Percentiles rank a stretch among this genome's conserved stretches.
phyloP scores from a whole-genome alignment of 2,888 invertebrate genomes.

The Agrilus mali region DNA sequence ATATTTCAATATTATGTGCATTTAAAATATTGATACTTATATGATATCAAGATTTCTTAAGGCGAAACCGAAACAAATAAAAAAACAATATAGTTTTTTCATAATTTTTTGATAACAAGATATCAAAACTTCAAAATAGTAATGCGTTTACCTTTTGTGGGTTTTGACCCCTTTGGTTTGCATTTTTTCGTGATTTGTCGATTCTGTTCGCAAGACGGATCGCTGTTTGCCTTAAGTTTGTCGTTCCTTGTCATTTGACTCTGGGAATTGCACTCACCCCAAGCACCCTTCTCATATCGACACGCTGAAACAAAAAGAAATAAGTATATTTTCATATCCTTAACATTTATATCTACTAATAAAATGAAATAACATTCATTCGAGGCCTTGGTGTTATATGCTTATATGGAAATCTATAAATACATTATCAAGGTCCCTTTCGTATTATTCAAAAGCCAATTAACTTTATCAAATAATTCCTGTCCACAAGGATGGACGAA shows the following conservation, averaged over 20 bases:
- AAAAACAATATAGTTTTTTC: too few relatives aligned
- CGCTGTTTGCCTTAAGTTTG: slow-evolving; percentile 69
- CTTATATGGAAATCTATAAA: too few relatives aligned
- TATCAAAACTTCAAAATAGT: too few relatives aligned
- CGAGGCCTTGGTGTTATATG: neutral
- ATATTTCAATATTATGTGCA: too few relatives aligned
- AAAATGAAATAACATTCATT: neutral
- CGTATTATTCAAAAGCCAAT: too few relatives aligned
- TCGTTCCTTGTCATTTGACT: slow-evolving; percentile 76
- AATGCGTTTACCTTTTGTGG: slow-evolving; percentile 45
- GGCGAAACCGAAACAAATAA: too few relatives aligned
- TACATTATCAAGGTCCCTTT: too few relatives aligned
- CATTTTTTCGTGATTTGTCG: slow-evolving; percentile 77
- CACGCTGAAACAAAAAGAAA: slow-evolving; percentile 51
- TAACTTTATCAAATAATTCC: too few relatives aligned
- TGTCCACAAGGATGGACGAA: too few relatives aligned
- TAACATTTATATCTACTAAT: neutral
- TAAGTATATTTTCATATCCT: neutral
- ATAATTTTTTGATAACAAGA: too few relatives aligned
- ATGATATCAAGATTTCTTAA: too few relatives aligned
- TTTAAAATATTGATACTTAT: too few relatives aligned
- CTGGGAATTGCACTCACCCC: slow-evolving; percentile 71
- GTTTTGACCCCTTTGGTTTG: slow-evolving; percentile 58
- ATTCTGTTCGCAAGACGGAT: slow-evolving; percentile 70
- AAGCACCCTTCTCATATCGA: slow-evolving; percentile 79